Percentiles rank a stretch among this genome's conserved stretches.
Conservation (phyloP, 2,797 vertebrate genomes). For the Natrix natrix region DNA sequence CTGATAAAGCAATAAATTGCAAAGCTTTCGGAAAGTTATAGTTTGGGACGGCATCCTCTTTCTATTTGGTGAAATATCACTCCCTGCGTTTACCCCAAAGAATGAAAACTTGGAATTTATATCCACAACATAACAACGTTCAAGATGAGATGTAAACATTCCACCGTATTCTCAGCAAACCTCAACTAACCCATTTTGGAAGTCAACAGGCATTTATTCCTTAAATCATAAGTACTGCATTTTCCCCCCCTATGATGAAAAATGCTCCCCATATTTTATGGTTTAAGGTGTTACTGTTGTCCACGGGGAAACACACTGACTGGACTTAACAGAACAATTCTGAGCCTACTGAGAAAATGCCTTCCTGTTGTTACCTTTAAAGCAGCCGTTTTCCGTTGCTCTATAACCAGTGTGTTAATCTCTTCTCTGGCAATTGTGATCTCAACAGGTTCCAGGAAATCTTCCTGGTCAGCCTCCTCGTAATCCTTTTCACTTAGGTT, state of each 20-base stretch:
- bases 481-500: background rate
- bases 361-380: constrained; percentile 58
- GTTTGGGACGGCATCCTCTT: background rate
- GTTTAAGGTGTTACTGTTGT: too few species aligned
- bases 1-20: background rate
- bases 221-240: background rate
- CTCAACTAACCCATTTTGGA: background rate
- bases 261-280: background rate
- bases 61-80: background rate
- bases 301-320: too few species aligned
- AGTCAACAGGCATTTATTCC: background rate
- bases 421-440: constrained; percentile 64
- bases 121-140: background rate
- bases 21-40: background rate
- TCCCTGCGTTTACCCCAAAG: background rate
- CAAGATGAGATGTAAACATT: background rate
- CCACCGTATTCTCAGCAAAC: background rate
- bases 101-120: background rate
- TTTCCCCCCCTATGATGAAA: background rate
- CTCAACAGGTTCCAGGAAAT: constrained; percentile 52
- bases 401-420: constrained; percentile 58
- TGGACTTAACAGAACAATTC: too few species aligned
- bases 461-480: constrained; percentile 5
- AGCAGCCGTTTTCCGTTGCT: constrained; percentile 44
- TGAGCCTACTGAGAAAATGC: too few species aligned